These are phyloP conservation scores for Cephalopholis sonnerati DNA, from an alignment of 2,113 vertebrate species.

Conservation along the genomic window DNA sequence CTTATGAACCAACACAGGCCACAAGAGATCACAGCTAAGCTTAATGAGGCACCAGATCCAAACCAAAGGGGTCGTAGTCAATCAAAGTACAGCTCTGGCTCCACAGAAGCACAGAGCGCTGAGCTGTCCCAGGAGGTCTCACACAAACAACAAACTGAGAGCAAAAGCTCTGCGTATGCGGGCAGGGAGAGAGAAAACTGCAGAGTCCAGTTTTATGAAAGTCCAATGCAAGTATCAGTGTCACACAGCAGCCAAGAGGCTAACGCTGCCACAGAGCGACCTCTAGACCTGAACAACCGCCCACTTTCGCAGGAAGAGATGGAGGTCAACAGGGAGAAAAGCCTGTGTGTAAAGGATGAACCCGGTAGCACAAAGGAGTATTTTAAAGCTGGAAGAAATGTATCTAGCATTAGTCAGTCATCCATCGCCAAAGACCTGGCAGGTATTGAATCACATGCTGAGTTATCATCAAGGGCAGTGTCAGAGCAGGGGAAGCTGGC, in stretches of 20 bases:
- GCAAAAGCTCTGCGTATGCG: slow-evolving; percentile 16
- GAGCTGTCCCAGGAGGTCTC: slow-evolving; percentile 64
- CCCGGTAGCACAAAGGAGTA: slow-evolving; percentile 45
- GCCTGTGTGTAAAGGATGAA: slow-evolving; percentile 52
- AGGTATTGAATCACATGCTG: slow-evolving; percentile 11
- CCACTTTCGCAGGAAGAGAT: slow-evolving; percentile 15
- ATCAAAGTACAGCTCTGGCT: slow-evolving; percentile 22
- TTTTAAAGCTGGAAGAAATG: slow-evolving; percentile 43
- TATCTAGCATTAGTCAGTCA: slow-evolving; percentile 55
- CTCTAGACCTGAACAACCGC: not conserved
- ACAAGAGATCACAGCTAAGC: slow-evolving; percentile 43
- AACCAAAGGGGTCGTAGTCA: slow-evolving; percentile 39
- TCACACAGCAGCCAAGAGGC: slow-evolving; percentile 41
- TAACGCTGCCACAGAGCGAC: slow-evolving; percentile 25
- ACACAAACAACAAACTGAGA: slow-evolving; percentile 17
- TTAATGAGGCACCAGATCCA: slow-evolving; percentile 25
- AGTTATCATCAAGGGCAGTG: slow-evolving; percentile 10
- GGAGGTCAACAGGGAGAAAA: slow-evolving; percentile 29
- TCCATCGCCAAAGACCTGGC: slow-evolving; percentile 7
- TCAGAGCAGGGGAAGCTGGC: not conserved
- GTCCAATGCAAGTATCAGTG: not conserved
- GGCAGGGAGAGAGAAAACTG: slow-evolving; percentile 23
- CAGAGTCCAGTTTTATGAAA: slow-evolving; percentile 53
- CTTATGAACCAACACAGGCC: slow-evolving; percentile 8
- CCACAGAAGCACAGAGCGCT: slow-evolving; percentile 6